A percentile compares a stretch with the other conserved stretches of the same genome.
Conservation (phyloP, 2,113 vertebrate species). For the Sylvia atricapilla region DNA sequence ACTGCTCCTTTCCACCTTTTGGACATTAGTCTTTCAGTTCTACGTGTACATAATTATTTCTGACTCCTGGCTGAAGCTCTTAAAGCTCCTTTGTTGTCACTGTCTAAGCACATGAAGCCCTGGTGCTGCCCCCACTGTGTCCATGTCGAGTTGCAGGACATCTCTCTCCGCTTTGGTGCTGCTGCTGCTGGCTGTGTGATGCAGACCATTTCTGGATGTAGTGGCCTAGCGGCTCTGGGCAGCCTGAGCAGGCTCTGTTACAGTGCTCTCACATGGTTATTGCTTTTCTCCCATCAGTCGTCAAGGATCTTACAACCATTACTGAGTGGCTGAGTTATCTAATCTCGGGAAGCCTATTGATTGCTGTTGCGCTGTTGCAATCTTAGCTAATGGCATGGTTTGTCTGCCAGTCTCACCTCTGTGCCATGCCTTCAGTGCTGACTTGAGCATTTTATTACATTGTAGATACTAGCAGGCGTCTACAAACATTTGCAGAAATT, state of each 20-base stretch:
- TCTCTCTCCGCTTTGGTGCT: background rate
- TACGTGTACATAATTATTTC: background rate
- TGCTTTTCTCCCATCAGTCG: background rate
- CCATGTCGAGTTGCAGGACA: background rate
- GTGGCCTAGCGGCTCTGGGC: background rate
- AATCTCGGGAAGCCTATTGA: background rate
- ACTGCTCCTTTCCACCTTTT: background rate
- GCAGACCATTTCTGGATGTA: background rate
- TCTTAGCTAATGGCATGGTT: background rate
- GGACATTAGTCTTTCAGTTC: background rate
- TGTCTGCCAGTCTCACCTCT: background rate
- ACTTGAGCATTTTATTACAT: background rate
- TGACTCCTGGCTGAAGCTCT: background rate
- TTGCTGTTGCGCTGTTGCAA: background rate
- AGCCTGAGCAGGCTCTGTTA: accelerated
- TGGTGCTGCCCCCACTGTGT: background rate
- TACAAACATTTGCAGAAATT: background rate
- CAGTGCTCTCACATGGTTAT: background rate
- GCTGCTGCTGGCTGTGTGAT: background rate
- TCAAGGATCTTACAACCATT: background rate
- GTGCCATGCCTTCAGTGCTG: background rate
- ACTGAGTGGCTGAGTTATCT: background rate
- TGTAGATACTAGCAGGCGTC: background rate
- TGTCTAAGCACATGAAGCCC: background rate
- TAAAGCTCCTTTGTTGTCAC: background rate